Evolutionary conservation across 2,888 invertebrate species (phyloP).

Genomic region (Ceriagrion tenellum): DNA sequence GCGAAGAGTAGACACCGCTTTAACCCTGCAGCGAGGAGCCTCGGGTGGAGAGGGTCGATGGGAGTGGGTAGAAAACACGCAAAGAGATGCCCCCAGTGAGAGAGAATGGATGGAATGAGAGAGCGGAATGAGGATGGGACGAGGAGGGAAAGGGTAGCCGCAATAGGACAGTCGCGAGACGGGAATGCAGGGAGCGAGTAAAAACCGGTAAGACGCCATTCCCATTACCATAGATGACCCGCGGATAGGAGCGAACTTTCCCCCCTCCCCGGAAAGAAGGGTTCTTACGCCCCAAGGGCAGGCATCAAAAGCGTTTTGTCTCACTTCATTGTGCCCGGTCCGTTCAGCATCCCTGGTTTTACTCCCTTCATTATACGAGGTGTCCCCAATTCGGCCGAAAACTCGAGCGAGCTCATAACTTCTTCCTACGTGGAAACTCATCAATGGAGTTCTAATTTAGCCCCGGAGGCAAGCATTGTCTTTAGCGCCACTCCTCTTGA

Average conservation of each 20-base stretch:
- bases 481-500: not conserved
- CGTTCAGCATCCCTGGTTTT: not conserved
- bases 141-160: not conserved
- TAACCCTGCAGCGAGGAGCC: not conserved
- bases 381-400: not conserved
- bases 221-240: conserved; percentile 21
- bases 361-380: not conserved
- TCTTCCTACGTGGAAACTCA: not conserved
- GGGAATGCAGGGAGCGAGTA: not conserved
- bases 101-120: not conserved
- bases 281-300: not conserved
- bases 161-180: not conserved
- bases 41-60: not conserved
- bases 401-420: not conserved
- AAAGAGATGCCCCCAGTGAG: not conserved
- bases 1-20: not conserved
- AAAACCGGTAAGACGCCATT: conserved; percentile 21
- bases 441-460: conserved; percentile 1
- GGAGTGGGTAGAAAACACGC: not conserved
- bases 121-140: not conserved
- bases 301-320: conserved; percentile 11
- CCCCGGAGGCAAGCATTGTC: not conserved
- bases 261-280: not conserved
- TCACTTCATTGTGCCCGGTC: not conserved
- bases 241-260: not conserved